Conservation (phyloP, 1,140 invertebrate genomes). For the Zaprionus africanus region DNA sequence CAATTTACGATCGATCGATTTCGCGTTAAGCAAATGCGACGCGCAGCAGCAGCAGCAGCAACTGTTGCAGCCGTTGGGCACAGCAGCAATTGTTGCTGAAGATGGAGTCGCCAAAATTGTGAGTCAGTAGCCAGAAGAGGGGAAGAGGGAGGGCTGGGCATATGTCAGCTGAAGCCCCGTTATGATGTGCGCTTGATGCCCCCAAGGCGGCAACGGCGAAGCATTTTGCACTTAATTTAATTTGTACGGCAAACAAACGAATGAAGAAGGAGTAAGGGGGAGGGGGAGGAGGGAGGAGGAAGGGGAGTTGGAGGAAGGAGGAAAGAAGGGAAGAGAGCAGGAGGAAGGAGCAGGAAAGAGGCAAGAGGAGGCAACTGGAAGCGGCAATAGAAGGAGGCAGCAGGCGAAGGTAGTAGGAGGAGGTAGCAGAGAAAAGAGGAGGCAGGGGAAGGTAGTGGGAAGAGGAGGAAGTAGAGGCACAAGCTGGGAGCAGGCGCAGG, state of each 20-base stretch:
- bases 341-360: too few relatives aligned
- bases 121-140: background rate
- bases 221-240: conserved; percentile 80
- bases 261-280: background rate
- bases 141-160: conserved; percentile 20
- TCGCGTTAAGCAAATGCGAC: conserved; percentile 70
- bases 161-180: conserved; percentile 59
- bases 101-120: conserved; percentile 13
- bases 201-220: conserved; percentile 29
- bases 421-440: too few relatives aligned
- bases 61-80: conserved; percentile 22
- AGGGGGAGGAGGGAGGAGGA: background rate
- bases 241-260: conserved; percentile 72
- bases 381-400: too few relatives aligned
- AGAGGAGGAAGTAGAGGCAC: background rate
- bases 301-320: background rate
- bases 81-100: conserved; percentile 26
- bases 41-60: conserved; percentile 7
- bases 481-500: background rate
- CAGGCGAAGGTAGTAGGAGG: too few relatives aligned
- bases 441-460: background rate
- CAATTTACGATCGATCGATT: conserved; percentile 78
- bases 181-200: conserved; percentile 65
- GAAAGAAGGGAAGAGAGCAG: background rate
- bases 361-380: too few relatives aligned